Evolutionary conservation across 2,888 invertebrate genomes (phyloP), one percentile per base, ranked within the genome.

Genomic region (Noctua pronuba): DNA sequence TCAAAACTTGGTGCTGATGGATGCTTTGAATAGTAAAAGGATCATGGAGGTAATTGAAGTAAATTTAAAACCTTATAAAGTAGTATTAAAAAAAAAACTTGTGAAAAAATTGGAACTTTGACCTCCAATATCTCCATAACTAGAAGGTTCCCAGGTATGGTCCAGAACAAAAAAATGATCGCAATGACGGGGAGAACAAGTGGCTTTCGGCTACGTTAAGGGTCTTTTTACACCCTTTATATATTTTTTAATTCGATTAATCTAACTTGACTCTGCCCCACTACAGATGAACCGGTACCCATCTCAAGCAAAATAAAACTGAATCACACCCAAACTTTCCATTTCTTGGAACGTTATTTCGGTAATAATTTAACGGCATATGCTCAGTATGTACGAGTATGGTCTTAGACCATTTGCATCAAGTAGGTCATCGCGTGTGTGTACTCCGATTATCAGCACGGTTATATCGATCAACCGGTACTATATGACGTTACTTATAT

Each of bases 361-460:
- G 89, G 87, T 90, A 83, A 86, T 85, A 83, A 85, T 88, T 90
- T 89, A 88, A 91, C 89, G 87, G 88, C 73, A 77, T 73, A 77
- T 69, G 70, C 73, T 65, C n/a, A n/a, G 65, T 41, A 77, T 76
- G 79, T 83, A 83, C 80, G 73, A 16, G 82, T 83, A 88, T 83
- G 80, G 77, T 84, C 80, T 83, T 41, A 73, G 75, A 69, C 35
- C 46, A 88, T 81, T 85, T 60, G 74, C 49, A 52, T 28, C 21
- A 88, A 80, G 75, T 89, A 60, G 89, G 89, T 64, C 88, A 77
- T 84, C 73, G 88, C 77, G 80, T 77, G 79, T 52, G 72, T 41
- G n/a, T 79, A 65, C 64, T 52, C 68, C 55, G 77, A 82, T 83
- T 74, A 76, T 74, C 84, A 68, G 24, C 69, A 88, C 88, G 79